Evolutionary conservation across 2,888 invertebrate species (phyloP).

Genomic region (Acleris literana): DNA sequence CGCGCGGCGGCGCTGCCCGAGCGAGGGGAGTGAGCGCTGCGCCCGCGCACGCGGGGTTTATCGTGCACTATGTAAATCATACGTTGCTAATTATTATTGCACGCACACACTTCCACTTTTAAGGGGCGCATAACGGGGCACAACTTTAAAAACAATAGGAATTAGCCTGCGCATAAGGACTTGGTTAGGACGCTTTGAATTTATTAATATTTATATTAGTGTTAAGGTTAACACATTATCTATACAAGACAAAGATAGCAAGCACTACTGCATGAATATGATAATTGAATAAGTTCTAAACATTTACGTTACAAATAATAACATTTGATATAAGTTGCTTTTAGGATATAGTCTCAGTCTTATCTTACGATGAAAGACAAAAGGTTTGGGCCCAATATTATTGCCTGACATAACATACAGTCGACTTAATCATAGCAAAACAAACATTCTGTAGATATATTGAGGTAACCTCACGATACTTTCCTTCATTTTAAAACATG

Average conservation of each 20-base stretch:
- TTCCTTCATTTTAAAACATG: too few relatives aligned
- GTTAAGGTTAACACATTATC: conserved; percentile 35
- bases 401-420: too few relatives aligned
- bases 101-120: conserved; percentile 67
- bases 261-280: not conserved
- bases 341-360: too few relatives aligned
- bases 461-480: too few relatives aligned
- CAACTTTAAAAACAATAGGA: conserved; percentile 64
- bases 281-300: too few relatives aligned
- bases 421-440: too few relatives aligned
- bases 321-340: too few relatives aligned
- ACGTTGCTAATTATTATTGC: conserved; percentile 78
- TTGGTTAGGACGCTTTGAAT: conserved; percentile 52
- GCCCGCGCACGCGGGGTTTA: conserved; percentile 61
- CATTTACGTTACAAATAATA: too few relatives aligned
- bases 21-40: conserved; percentile 66
- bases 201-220: conserved; percentile 44
- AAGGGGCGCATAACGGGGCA: conserved; percentile 73
- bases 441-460: too few relatives aligned
- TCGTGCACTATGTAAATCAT: conserved; percentile 72
- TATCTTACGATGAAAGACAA: too few relatives aligned
- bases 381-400: too few relatives aligned
- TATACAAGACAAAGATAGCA: conserved; percentile 19
- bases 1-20: conserved; percentile 65
- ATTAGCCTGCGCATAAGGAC: conserved; percentile 56